These are phyloP conservation scores for Phylloscopus collybita DNA, from an alignment of 2,797 vertebrate genomes.

Conservation along the genomic window DNA sequence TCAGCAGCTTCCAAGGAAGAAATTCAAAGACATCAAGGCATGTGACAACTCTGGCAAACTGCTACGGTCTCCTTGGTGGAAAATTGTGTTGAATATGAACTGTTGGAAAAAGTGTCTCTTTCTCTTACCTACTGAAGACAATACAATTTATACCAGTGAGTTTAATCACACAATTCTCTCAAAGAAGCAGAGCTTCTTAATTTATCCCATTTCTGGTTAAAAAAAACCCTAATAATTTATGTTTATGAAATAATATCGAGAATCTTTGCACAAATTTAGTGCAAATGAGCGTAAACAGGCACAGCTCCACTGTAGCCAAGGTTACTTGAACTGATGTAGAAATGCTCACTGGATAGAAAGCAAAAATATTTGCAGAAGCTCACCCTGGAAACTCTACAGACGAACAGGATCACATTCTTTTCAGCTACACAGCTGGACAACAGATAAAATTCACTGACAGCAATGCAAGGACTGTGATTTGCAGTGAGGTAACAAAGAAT, in stretches of 20 bases:
- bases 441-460: background rate
- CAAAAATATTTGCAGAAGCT: background rate
- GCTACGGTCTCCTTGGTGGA: constrained; percentile 48
- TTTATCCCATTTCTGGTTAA: background rate
- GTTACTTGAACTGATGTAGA: background rate
- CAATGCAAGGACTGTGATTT: background rate
- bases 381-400: background rate
- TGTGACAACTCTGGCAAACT: constrained; percentile 69
- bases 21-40: constrained; percentile 68
- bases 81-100: constrained; percentile 59
- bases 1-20: constrained; percentile 70
- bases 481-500: background rate
- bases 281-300: background rate
- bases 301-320: background rate
- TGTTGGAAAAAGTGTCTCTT: constrained; percentile 6
- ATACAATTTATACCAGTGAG: constrained; percentile 3
- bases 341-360: background rate
- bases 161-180: background rate
- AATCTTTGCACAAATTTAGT: background rate
- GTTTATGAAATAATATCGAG: background rate
- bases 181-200: background rate
- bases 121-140: constrained; percentile 23
- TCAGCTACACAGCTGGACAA: background rate
- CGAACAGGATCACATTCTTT: constrained; percentile 11
- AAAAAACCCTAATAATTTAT: background rate